Evolutionary conservation across 2,113 vertebrate species (phyloP).

Genomic region (Plotosus lineatus): DNA sequence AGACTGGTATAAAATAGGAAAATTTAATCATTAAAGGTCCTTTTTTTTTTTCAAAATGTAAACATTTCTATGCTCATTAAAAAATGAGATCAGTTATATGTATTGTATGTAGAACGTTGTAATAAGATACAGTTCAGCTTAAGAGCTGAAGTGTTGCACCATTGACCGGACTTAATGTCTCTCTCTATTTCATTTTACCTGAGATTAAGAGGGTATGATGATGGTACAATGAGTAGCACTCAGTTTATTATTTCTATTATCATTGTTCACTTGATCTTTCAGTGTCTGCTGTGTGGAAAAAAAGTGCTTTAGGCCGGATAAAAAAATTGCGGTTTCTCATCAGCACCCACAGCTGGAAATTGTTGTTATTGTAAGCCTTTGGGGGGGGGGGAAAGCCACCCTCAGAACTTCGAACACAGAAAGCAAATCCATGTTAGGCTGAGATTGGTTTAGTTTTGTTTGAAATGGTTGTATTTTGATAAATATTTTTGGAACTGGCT

Average conservation of each 20-base stretch:
- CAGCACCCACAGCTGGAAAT: too few species aligned
- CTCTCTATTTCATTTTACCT: constrained; percentile 13
- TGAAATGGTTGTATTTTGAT: too few species aligned
- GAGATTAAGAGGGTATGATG: background rate
- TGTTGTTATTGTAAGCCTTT: too few species aligned
- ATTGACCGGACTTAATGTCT: constrained; percentile 15
- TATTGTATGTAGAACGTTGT: constrained; percentile 12
- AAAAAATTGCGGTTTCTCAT: too few species aligned
- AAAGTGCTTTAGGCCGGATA: too few species aligned
- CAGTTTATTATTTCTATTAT: background rate
- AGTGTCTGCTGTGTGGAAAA: background rate
- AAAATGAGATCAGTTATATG: background rate
- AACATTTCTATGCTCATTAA: background rate
- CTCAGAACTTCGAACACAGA: too few species aligned
- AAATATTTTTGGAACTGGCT: too few species aligned
- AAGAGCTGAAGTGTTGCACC: constrained; percentile 1
- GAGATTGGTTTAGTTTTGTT: too few species aligned
- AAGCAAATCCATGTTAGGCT: too few species aligned
- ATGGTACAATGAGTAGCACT: background rate
- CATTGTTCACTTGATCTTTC: background rate
- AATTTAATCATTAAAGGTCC: background rate
- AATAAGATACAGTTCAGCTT: too few species aligned
- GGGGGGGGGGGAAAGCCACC: too few species aligned
- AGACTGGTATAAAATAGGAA: background rate
- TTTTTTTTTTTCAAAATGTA: background rate